Evolutionary conservation across 2,888 invertebrate genomes (phyloP), one percentile per base, ranked within the genome.

Genomic region (Himalopsyche tibetana): DNA sequence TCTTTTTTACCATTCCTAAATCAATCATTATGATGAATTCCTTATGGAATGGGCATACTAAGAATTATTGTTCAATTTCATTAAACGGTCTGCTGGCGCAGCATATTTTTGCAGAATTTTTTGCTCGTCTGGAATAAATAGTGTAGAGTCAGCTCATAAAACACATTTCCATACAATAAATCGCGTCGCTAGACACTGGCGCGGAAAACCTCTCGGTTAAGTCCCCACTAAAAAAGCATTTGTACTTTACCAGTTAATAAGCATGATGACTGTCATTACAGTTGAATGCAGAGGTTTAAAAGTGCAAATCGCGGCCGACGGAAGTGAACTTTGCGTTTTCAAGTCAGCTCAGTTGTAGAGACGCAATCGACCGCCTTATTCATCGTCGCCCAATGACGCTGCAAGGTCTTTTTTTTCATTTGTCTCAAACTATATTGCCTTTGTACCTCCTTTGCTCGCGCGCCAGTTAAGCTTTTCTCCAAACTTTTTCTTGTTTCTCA

Each of bases 181-280:
- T 74, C 38, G 38, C 74, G 11, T 74, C 4, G 74, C 74, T 74
- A 74, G 38, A 74, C 63, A 63, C 63, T 63, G 63, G 63, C 19
- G 63, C 63, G 8, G 36, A 38, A 74, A 74, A 28, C 74, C 38
- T 74, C 80, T 80, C 80, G 42, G 45, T 80, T 55, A 55, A 36
- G 36, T 38, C 19, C 0, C 36, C 5, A 69, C 40, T 56, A 55
- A 84, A 55, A 81, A 84, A 80, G 81, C 84, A 84, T 40, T 80
- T 40, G 69, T 55, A 51, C 74, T 38, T 51, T n/a, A n/a, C 38
- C 11, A 42, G 80, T 80, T 83, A 85, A 80, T 87, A 85, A 81
- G 83, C 85, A 55, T 82, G 87, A 87, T 83, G 85, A 85, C 83
- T 85, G 81, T 80, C 84, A 85, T 83, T 85, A 87, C 11, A 83